phyloP scores from a whole-genome alignment of 2,113 vertebrate genomes.

The Ammodytes marinus region DNA sequence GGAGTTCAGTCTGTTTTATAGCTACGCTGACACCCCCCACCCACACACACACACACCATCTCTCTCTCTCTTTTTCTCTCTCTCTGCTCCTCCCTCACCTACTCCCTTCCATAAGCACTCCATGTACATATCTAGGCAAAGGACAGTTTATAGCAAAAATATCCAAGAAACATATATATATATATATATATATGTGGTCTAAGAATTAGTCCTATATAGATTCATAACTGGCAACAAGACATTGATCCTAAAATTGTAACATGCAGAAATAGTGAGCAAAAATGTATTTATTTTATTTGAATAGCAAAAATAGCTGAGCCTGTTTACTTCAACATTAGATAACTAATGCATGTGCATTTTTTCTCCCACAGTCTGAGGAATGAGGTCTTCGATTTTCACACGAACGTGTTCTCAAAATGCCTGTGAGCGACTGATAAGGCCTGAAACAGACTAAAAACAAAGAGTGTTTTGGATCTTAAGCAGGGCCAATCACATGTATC shows the following conservation, averaged over 20 bases:
- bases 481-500: slow-evolving; percentile 13
- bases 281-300: not conserved
- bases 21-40: slow-evolving; percentile 13
- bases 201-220: not conserved
- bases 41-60: not conserved
- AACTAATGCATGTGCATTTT: not conserved
- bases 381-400: slow-evolving; percentile 25
- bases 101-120: slow-evolving; percentile 26
- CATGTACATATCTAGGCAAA: not conserved
- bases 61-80: not conserved
- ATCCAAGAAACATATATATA: too few species aligned
- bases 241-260: not conserved
- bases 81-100: slow-evolving; percentile 26
- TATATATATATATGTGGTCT: not conserved
- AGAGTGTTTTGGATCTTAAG: not conserved
- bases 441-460: not conserved
- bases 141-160: not conserved
- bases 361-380: slow-evolving; percentile 1
- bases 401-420: not conserved
- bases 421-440: slow-evolving; percentile 8
- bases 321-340: not conserved
- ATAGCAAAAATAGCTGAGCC: not conserved
- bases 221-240: not conserved
- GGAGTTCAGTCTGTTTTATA: slow-evolving; percentile 74
- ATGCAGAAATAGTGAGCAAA: too few species aligned